Percentiles rank a stretch among this genome's conserved stretches.
These are phyloP conservation scores for Drosophila navojoa DNA, from an alignment of 1,140 invertebrate genomes.

Conservation along the genomic window DNA sequence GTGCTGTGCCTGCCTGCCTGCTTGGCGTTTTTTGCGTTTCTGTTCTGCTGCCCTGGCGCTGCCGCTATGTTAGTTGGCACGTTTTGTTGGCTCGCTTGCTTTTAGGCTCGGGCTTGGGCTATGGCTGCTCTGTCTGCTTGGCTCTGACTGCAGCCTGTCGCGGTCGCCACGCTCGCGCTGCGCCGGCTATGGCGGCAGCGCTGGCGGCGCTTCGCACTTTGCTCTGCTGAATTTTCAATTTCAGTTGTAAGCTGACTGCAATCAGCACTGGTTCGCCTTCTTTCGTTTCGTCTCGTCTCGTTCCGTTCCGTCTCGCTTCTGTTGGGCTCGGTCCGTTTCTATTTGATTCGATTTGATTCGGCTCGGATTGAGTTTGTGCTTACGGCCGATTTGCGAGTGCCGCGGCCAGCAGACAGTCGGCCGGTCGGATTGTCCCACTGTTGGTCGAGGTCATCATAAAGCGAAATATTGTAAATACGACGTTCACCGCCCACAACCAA, in stretches of 20 bases:
- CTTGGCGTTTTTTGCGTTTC: slow-evolving; percentile 81
- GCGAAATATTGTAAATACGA: slow-evolving; percentile 48
- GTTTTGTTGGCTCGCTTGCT: slow-evolving; percentile 78
- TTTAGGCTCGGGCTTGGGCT: slow-evolving; percentile 60
- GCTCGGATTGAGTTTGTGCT: slow-evolving; percentile 31
- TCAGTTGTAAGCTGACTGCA: slow-evolving; percentile 84
- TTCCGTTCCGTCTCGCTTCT: slow-evolving; percentile 33
- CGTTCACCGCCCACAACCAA: slow-evolving; percentile 6
- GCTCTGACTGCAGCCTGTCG: slow-evolving; percentile 66
- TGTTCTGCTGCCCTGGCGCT: slow-evolving; percentile 63
- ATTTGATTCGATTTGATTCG: slow-evolving; percentile 31
- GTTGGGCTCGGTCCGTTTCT: slow-evolving; percentile 16
- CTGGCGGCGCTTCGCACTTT: slow-evolving; percentile 78
- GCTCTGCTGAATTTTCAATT: slow-evolving; percentile 84
- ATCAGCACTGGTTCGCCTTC: slow-evolving; percentile 82
- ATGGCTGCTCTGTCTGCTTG: slow-evolving; percentile 47
- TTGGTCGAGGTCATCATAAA: slow-evolving; percentile 35
- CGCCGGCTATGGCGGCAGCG: slow-evolving; percentile 41
- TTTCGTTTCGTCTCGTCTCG: slow-evolving; percentile 49
- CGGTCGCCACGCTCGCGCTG: slow-evolving; percentile 54
- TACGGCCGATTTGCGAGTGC: slow-evolving; percentile 54
- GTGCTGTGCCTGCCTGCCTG: slow-evolving; percentile 57
- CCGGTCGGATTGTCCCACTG: slow-evolving; percentile 23
- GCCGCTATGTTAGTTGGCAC: slow-evolving; percentile 66
- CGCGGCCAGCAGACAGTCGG: slow-evolving; percentile 36